phyloP scores from a whole-genome alignment of 1,140 invertebrate species.

The Andricus grossulariae region DNA sequence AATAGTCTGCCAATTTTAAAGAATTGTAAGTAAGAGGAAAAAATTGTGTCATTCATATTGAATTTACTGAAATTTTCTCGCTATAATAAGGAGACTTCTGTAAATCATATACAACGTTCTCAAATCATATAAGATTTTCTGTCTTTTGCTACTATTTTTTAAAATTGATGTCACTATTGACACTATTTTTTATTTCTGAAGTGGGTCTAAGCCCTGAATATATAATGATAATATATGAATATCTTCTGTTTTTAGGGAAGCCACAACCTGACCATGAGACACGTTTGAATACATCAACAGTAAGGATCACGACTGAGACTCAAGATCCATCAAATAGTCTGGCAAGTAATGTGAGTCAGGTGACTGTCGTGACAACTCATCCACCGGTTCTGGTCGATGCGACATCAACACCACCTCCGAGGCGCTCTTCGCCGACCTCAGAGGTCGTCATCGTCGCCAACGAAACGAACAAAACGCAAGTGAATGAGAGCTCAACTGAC shows the following conservation, averaged over 20 bases:
- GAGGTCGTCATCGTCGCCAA: slow-evolving; percentile 88
- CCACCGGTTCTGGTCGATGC: slow-evolving; percentile 84
- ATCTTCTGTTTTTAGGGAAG: slow-evolving; percentile 45
- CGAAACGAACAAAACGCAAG: slow-evolving; percentile 83
- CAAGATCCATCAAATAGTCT: slow-evolving; percentile 82
- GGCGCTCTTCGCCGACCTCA: slow-evolving; percentile 68
- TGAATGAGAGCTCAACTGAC: slow-evolving; percentile 82
- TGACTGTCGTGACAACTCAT: slow-evolving; percentile 88
- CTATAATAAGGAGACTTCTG: too few relatives aligned
- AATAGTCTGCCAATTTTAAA: too few relatives aligned
- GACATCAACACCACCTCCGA: slow-evolving; percentile 66
- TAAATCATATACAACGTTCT: too few relatives aligned
- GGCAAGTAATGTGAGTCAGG: slow-evolving; percentile 82
- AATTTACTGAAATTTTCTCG: too few relatives aligned
- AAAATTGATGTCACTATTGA: too few relatives aligned
- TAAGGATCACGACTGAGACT: slow-evolving; percentile 77
- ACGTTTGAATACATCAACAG: slow-evolving; percentile 77
- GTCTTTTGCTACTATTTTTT: too few relatives aligned
- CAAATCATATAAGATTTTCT: too few relatives aligned
- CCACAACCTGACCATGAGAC: slow-evolving; percentile 60
- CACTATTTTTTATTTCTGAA: too few relatives aligned
- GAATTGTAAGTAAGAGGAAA: too few relatives aligned
- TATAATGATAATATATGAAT: too few relatives aligned
- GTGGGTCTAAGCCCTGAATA: too few relatives aligned
- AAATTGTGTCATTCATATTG: too few relatives aligned